Evolutionary conservation across 2,113 vertebrate genomes (phyloP).

Genomic region (Alouatta palliata): DNA sequence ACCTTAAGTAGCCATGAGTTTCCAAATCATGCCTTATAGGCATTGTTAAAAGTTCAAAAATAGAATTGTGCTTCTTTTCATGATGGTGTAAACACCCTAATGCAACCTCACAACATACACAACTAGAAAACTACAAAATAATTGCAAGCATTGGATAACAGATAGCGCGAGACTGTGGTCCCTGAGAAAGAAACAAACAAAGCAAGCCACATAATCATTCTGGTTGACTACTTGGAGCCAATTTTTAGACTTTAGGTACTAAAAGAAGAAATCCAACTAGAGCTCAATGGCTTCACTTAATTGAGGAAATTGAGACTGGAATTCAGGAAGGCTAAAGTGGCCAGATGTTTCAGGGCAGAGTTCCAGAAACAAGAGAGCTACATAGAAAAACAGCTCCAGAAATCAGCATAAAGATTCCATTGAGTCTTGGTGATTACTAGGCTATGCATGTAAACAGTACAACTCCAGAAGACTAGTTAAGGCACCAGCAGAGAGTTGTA

Average conservation of each 20-base stretch:
- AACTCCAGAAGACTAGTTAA: neutral
- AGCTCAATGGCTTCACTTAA: neutral
- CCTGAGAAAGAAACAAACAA: neutral
- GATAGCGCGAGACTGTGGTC: neutral
- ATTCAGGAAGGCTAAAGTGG: neutral
- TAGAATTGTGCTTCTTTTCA: neutral
- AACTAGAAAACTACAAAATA: slow-evolving; percentile 3
- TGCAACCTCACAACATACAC: neutral
- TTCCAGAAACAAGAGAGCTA: neutral
- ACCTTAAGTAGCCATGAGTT: neutral
- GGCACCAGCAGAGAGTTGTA: neutral
- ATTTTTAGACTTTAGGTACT: neutral
- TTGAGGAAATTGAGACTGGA: neutral
- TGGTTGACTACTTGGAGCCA: neutral
- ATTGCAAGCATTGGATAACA: neutral
- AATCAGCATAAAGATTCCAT: neutral
- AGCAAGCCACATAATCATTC: neutral
- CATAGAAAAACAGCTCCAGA: neutral
- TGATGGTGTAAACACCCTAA: neutral
- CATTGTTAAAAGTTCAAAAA: neutral
- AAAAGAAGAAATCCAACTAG: neutral
- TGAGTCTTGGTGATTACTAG: neutral
- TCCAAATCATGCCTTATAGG: neutral
- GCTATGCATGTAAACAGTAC: neutral
- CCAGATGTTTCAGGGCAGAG: neutral